Evolutionary conservation across 2,888 invertebrate species (phyloP), one percentile per base, ranked within the genome.

Genomic region (Neocrepidodera transversa): DNA sequence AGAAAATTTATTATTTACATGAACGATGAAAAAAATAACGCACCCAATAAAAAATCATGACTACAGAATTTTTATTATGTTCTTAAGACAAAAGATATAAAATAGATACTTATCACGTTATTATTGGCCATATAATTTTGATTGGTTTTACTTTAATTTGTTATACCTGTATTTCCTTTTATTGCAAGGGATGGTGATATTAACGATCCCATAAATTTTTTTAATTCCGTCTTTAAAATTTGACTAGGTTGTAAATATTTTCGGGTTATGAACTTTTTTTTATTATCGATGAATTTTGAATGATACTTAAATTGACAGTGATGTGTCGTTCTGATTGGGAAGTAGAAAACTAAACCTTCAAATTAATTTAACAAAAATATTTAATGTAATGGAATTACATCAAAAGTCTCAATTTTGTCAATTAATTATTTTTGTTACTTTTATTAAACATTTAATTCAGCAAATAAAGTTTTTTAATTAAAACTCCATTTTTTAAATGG

Each of bases 51-150:
- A 70, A 70, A 68, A 64, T 65, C 65, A 68, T 66, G 68, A 66
- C 67, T 66, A 60, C 61, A 58, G 10, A 8, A 64, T 64, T 66
- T 69, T 68, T 62, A 63, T 60, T 60, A 6, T 58, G 62, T 64
- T 64, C 60, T 63, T 61, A 56, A 66, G 63, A 66, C 66, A 66
- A 66, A 66, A 60, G 28, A 53, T 58, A 60, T 63, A 63, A 63
- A 66, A 62, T 63, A 66, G 65, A 66, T 66, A 66, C 63, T 66
- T 66, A 66, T 66, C 65, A 64, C 65, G 57, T 66, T 64, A 66
- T 66, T 66, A 66, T 66, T 60, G 63, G 63, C 62, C 62, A 63
- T 66, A 66, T 66, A 66, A 66, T 63, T 66, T 66, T 66, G 65
- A 66, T 66, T 51, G 55, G 55, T 55, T 62, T 52, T 60, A 35